Evolutionary conservation across 2,888 invertebrate genomes (phyloP), one percentile per base, ranked within the genome.

Genomic region (Agriotes lineatus): DNA sequence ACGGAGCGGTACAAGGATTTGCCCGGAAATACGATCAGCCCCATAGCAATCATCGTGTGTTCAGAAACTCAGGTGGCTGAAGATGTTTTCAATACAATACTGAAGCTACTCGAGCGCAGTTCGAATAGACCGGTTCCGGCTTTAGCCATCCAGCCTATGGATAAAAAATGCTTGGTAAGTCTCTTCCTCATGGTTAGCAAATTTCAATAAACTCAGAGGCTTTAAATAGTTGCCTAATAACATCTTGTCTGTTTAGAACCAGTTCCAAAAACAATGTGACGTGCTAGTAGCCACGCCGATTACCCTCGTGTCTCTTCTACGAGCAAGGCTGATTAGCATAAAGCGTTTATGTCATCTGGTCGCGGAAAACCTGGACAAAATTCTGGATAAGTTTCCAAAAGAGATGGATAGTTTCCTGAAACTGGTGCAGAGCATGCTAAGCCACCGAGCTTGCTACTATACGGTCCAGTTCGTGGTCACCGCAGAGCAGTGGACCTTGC

Each of bases 211-310:
- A 1, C 1, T 18, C n/a, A n/a, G 3, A 16, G 7, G n/a, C n/a
- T 6, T 39, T 52, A 12, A 0, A n/a, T n/a, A n/a, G n/a, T 37
- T n/a, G n/a, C n/a, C n/a, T n/a, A n/a, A n/a, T n/a, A n/a, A n/a
- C n/a, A n/a, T n/a, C n/a, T n/a, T n/a, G n/a, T n/a, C n/a, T n/a
- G n/a, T n/a, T n/a, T n/a, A 70, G 70, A 56, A 50, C 6, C 63
- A 67, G 14, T 70, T 67, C 33, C 58, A 67, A 14, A 63, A 59
- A 14, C 54, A 45, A 10, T 59, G 50, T 79, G 91, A 93, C 74
- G 84, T 95, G 48, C 82, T 95, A 35, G 87, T 95, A 1, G 87
- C 90, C 5, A 93, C 93, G 0, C 92, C 93, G 0, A 82, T 87
- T 0, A 86, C 87, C 79, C 81, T 83, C 2, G 59, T 89, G 77